Percentiles rank a stretch among this genome's conserved stretches.
phyloP scores from a whole-genome alignment of 2,113 vertebrate genomes.

The Pheucticus melanocephalus region DNA sequence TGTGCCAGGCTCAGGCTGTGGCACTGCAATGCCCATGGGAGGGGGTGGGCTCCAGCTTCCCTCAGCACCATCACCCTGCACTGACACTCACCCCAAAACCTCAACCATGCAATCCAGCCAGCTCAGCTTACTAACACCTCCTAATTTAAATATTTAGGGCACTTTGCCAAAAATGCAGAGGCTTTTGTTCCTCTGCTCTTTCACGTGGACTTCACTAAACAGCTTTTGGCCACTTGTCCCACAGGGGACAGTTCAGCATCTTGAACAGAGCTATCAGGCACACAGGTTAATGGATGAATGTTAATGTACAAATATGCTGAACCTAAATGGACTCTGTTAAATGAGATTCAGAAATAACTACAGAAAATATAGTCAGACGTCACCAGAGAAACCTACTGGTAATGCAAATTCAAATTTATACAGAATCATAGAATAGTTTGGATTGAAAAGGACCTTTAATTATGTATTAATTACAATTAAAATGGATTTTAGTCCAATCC shows the following conservation, averaged over 20 bases:
- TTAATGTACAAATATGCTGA: background rate
- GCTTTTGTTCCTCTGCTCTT: background rate
- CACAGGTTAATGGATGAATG: background rate
- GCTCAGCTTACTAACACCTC: background rate
- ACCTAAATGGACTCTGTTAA: background rate
- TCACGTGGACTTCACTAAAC: fast-evolving
- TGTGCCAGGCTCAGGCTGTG: background rate
- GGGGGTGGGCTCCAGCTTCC: background rate
- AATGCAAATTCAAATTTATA: background rate
- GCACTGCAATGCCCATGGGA: fast-evolving
- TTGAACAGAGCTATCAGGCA: background rate
- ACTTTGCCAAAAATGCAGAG: background rate
- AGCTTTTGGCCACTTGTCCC: background rate
- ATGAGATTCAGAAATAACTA: background rate
- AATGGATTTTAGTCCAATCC: background rate
- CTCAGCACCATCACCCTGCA: fast-evolving
- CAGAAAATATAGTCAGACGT: background rate
- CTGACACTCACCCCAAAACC: background rate
- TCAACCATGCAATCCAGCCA: fast-evolving
- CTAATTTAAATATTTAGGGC: background rate
- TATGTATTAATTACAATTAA: background rate
- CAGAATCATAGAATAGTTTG: background rate
- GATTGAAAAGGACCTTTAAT: background rate
- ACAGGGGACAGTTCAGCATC: background rate
- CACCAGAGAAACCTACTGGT: background rate